Base-by-base conservation (phyloP, 1,140 invertebrate species). In the Eumeta japonica region DNA sequence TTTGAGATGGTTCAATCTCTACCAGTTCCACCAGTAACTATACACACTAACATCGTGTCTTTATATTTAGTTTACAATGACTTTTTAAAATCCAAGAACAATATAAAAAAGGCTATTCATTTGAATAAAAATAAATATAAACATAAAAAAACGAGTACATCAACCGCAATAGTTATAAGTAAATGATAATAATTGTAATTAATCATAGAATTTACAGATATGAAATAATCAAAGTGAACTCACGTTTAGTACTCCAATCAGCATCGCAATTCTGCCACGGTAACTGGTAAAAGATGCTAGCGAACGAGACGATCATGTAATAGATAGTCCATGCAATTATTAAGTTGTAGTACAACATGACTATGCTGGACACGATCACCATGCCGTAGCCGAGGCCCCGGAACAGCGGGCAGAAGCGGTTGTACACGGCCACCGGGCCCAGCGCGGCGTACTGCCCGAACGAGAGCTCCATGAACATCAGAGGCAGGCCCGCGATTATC, bases 401-500 rank as follows among this genome's bases (percentile, higher is more conserved):
- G 48, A 85, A 80, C 9, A 86, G 70, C 1, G 84, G 83, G 48
- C 83, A 86, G 55, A 86, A 86, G 32, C 78, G 79, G 42, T 84
- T 81, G 62, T 85, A 86, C 18, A 83, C 81, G 10, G 84, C 85
- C 11, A 87, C 83, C 1, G 85, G 85, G 15, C 85, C 85, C 32
- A 87, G 70, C 10, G 83, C 84, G 7, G 85, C 85, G 48, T 85
- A 88, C 58, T 88, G 86, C 1, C 86, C 86, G 43, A 88, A 81
- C 1, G 85, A 85, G 7, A 88, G 60, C 53, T 93, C 90, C 87
- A 93, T 91, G 55, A 91, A 92, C 83, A 93, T 92, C 1, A 93
- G 75, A 3, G 90, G 90, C 31, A 92, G 70, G 10, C 90, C 90
- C 13, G 88, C 88, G 50, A 90, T 85, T 42, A 90, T 77, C 18